These are phyloP conservation scores for Acanthurus leucopareius DNA, from an alignment of 2,797 vertebrate species.

Conservation along the genomic window DNA sequence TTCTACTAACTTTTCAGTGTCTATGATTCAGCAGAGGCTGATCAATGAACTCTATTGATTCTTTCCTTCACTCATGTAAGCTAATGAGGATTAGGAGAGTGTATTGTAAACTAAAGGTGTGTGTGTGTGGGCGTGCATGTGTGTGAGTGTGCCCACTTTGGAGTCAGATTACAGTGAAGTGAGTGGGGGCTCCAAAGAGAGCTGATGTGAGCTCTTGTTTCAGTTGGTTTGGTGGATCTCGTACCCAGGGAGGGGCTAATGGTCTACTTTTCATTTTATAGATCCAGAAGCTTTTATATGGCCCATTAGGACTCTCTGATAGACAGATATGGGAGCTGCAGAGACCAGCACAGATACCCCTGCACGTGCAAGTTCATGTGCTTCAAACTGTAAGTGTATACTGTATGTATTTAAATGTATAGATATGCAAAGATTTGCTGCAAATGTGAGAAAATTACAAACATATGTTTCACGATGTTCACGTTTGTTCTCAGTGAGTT, in stretches of 20 bases:
- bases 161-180: constrained; percentile 68
- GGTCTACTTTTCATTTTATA: constrained; percentile 74
- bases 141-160: constrained; percentile 45
- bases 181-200: constrained; percentile 18
- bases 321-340: constrained; percentile 44
- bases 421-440: background rate
- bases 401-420: background rate
- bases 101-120: constrained; percentile 35
- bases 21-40: constrained; percentile 28
- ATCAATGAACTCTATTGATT: constrained; percentile 52
- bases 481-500: background rate
- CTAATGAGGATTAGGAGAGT: constrained; percentile 40
- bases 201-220: constrained; percentile 62
- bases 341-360: constrained; percentile 3
- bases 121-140: constrained; percentile 15
- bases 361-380: constrained; percentile 7
- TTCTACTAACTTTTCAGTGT: constrained; percentile 14
- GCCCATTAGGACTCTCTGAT: constrained; percentile 70
- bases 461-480: background rate
- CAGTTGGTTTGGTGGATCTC: constrained; percentile 54
- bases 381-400: constrained; percentile 10
- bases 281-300: constrained; percentile 78
- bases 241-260: constrained; percentile 57
- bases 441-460: background rate
- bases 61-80: constrained; percentile 21